Conservation (phyloP, 2,113 vertebrate genomes). For the Bubo bubo region DNA sequence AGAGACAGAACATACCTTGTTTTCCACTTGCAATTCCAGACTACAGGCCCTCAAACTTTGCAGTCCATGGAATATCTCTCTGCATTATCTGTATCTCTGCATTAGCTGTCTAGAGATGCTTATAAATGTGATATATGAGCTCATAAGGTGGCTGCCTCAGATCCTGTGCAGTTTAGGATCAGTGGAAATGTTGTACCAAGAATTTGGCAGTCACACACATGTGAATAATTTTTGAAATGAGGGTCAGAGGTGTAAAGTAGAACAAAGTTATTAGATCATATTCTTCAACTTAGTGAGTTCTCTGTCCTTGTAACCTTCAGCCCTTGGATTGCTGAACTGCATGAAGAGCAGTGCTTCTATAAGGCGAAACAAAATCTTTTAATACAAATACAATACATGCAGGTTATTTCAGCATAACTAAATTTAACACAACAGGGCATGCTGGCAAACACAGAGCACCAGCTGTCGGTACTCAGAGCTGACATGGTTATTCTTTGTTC, state of each 20-base stretch:
- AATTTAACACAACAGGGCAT: conserved; percentile 4
- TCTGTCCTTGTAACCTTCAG: conserved; percentile 7
- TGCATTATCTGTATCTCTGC: neutral
- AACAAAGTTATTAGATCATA: neutral
- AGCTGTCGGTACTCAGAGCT: conserved; percentile 25
- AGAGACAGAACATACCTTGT: neutral
- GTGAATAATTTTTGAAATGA: conserved; percentile 35
- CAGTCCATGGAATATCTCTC: neutral
- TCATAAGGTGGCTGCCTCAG: conserved; percentile 10
- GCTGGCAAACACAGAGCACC: conserved; percentile 34
- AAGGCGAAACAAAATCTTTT: neutral
- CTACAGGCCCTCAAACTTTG: neutral
- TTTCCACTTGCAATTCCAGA: conserved; percentile 10
- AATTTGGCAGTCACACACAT: neutral
- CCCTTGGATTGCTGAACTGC: neutral
- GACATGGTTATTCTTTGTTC: conserved; percentile 7
- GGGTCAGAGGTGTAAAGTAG: neutral
- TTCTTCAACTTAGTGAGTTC: neutral
- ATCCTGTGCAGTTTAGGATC: neutral
- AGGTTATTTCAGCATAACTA: neutral
- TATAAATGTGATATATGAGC: conserved; percentile 37
- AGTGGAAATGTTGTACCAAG: neutral
- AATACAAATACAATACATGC: neutral
- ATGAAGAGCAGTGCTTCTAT: neutral
- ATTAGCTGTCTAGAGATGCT: neutral